Conservation (phyloP, 2,113 vertebrate genomes). For the Chrysochloris asiatica region DNA sequence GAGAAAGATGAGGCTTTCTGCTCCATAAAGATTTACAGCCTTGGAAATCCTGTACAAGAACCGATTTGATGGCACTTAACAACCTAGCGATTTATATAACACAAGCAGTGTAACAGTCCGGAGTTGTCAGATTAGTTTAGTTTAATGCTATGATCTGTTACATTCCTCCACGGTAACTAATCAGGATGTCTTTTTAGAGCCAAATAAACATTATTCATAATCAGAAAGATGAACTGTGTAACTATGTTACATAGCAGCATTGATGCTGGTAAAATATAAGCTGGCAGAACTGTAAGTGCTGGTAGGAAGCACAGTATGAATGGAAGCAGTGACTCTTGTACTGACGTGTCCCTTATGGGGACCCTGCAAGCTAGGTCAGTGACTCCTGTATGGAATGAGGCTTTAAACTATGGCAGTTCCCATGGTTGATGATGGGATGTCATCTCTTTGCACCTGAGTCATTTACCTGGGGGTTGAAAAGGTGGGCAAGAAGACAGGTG, state of each 20-base stretch:
- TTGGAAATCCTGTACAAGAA: too few species aligned
- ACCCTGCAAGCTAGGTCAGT: background rate
- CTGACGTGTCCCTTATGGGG: background rate
- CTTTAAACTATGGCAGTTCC: background rate
- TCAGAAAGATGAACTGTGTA: too few species aligned
- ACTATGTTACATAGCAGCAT: background rate
- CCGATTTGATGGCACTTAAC: too few species aligned
- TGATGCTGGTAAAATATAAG: background rate
- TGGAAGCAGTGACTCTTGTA: background rate
- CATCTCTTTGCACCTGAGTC: background rate
- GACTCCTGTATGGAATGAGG: background rate
- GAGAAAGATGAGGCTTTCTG: too few species aligned
- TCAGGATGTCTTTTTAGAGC: background rate
- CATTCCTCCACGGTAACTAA: background rate
- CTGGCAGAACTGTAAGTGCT: background rate
- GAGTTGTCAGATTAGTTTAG: background rate
- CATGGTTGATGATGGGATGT: background rate
- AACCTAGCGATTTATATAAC: background rate
- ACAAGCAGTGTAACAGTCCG: background rate
- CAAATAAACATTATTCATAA: background rate
- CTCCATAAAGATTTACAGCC: too few species aligned
- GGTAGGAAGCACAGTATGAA: background rate
- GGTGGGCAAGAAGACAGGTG: accelerated
- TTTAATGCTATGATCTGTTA: background rate
- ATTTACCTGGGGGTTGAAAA: background rate